Percentiles rank a stretch among this genome's conserved stretches.
These are phyloP conservation scores for Chiloscyllium plagiosum DNA, from an alignment of 2,113 vertebrate species.

Conservation along the genomic window DNA sequence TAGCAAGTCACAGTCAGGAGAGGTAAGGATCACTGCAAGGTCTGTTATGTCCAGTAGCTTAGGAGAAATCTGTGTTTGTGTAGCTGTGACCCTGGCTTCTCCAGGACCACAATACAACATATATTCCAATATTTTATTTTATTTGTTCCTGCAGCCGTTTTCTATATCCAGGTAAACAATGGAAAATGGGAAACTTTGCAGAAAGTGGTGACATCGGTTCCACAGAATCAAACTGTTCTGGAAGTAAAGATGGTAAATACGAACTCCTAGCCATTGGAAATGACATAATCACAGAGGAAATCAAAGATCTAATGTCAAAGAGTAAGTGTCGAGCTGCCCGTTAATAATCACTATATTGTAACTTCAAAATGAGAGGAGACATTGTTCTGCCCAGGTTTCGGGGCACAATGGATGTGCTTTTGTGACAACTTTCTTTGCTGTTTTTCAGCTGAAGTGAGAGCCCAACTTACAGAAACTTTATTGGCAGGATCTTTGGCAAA, in stretches of 20 bases:
- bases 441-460: constrained; percentile 73
- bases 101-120: not conserved
- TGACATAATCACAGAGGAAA: constrained; percentile 77
- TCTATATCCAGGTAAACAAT: constrained; percentile 76
- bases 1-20: constrained; percentile 86
- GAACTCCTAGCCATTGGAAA: constrained; percentile 82
- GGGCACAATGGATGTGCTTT: not conserved
- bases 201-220: constrained; percentile 52
- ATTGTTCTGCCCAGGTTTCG: not conserved
- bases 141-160: constrained; percentile 65
- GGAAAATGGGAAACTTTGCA: constrained; percentile 56
- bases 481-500: constrained; percentile 87
- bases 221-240: constrained; percentile 56
- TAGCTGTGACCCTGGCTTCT: not conserved
- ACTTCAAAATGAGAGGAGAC: not conserved
- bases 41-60: not conserved
- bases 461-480: constrained; percentile 80
- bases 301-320: constrained; percentile 79
- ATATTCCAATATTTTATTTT: not conserved
- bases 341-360: not conserved
- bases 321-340: constrained; percentile 54
- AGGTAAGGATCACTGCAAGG: constrained; percentile 57
- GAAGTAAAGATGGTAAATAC: constrained; percentile 85
- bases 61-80: not conserved
- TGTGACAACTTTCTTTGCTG: not conserved